Conservation (phyloP, 2,113 vertebrate species). For the Oncorhynchus mykiss region DNA sequence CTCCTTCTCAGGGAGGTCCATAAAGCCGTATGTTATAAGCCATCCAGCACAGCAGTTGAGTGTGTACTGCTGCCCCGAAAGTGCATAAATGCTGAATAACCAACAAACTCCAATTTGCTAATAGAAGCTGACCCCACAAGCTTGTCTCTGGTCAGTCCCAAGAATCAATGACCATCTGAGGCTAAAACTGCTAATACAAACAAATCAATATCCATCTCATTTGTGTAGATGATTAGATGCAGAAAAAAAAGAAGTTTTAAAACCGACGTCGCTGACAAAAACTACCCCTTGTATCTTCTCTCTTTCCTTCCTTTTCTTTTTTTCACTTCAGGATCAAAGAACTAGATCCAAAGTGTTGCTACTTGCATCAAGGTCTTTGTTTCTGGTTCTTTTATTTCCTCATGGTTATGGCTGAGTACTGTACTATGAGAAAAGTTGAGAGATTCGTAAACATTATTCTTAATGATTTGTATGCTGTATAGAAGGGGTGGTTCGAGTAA, state of each 20-base stretch:
- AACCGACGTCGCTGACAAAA: slow-evolving; percentile 34
- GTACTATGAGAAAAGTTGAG: background rate
- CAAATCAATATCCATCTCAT: slow-evolving; percentile 64
- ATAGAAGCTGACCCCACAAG: slow-evolving; percentile 46
- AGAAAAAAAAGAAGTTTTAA: slow-evolving; percentile 47
- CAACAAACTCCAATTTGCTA: slow-evolving; percentile 39
- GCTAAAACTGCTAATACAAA: slow-evolving; percentile 51
- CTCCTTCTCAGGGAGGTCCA: background rate
- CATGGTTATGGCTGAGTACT: background rate
- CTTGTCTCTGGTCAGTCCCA: slow-evolving; percentile 11
- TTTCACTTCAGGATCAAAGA: background rate
- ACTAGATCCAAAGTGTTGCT: slow-evolving; percentile 24
- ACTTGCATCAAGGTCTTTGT: slow-evolving; percentile 15
- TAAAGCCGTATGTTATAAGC: background rate
- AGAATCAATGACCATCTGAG: slow-evolving; percentile 47
- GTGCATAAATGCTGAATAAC: slow-evolving; percentile 35
- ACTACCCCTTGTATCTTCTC: slow-evolving; percentile 13
- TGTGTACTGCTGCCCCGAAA: slow-evolving; percentile 9
- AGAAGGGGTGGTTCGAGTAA: no score
- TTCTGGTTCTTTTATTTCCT: slow-evolving; percentile 33
- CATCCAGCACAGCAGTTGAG: slow-evolving; percentile 8
- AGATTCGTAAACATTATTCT: slow-evolving; percentile 25
- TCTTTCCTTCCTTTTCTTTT: no score
- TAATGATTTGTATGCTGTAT: slow-evolving; percentile 47
- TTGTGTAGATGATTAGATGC: slow-evolving; percentile 52